Base-by-base conservation (phyloP, 2,888 invertebrate genomes). In the Capitulum mitella region DNA sequence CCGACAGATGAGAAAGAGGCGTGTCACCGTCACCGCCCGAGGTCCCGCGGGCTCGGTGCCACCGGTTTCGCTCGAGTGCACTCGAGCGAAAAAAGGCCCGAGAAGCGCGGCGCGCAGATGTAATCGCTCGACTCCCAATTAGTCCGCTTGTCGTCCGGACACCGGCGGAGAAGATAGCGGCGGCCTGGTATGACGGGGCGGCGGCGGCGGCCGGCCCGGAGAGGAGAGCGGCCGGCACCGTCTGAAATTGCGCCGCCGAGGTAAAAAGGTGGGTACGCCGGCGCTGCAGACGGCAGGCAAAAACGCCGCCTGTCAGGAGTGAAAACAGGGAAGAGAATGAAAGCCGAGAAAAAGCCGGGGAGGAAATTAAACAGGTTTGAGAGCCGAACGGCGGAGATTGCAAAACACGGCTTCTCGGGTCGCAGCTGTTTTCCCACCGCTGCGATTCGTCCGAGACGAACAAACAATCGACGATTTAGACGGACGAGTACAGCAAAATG, bases 261-360 rank as follows among this genome's bases (percentile, higher is more conserved):
- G 61, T 32, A 61, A 61, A 61, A 61, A 61, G 61, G 14, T 29
- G 61, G 29, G 61, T 32, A 61, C 29, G 61, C 3, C 29, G n/a
- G 61, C 12, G n/a, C 8, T 1, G 14, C 61, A 61, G 61, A 32
- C 61, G n/a, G 14, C 14, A 29, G 29, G 32, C 32, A 61, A 61
- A 61, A 61, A 61, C 61, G 61, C 29, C 8, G 29, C 61, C 32
- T 61, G 61, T 61, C 61, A 29, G 14, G 29, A 61, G 61, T 32
- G 61, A 61, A 61, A 61, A 61, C 61, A 61, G 29, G 61, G 61
- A 61, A 61, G 29, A 61, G 61, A 61, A 61, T 61, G 61, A 32
- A 61, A 61, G 61, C 29, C 5, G 61, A 32, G 29, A 61, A 61
- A 61, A 61, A 29, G 29, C 14, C 29, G 29, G 61, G 6, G 61